These are phyloP conservation scores for Microcebus tavaratra DNA, from an alignment of 2,113 vertebrate species.

Conservation along the genomic window DNA sequence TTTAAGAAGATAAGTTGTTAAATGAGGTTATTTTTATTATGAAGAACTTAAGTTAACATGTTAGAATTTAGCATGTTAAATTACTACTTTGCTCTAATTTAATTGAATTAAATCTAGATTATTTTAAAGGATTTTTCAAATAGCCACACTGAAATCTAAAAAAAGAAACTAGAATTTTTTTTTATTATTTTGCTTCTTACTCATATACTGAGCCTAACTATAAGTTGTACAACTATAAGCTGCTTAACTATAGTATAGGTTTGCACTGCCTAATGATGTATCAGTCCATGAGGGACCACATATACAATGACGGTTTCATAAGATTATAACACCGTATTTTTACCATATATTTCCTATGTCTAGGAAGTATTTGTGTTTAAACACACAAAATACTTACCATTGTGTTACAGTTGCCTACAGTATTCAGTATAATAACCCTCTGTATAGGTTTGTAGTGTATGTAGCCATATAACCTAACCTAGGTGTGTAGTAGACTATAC, in stretches of 20 bases:
- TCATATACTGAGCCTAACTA: neutral
- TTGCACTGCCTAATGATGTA: neutral
- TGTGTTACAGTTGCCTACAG: neutral
- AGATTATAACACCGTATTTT: neutral
- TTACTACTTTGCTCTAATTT: conserved; percentile 12
- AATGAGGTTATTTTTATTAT: conserved; percentile 2
- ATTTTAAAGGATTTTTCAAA: conserved; percentile 33
- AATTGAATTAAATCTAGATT: neutral
- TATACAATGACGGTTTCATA: neutral
- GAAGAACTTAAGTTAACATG: neutral
- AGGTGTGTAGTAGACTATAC: neutral
- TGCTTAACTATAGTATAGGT: neutral
- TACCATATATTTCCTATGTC: neutral
- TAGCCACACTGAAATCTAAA: neutral
- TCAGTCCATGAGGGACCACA: neutral
- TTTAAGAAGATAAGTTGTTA: conserved; percentile 26
- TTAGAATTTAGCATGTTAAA: neutral
- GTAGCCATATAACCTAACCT: neutral
- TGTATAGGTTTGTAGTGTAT: neutral
- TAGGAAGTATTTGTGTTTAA: neutral
- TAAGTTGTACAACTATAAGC: neutral
- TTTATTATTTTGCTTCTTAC: neutral
- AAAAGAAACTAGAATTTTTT: neutral
- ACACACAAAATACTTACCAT: neutral
- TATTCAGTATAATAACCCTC: neutral